phyloP scores from a whole-genome alignment of 2,888 invertebrate genomes.

The Parnassius mnemosyne region DNA sequence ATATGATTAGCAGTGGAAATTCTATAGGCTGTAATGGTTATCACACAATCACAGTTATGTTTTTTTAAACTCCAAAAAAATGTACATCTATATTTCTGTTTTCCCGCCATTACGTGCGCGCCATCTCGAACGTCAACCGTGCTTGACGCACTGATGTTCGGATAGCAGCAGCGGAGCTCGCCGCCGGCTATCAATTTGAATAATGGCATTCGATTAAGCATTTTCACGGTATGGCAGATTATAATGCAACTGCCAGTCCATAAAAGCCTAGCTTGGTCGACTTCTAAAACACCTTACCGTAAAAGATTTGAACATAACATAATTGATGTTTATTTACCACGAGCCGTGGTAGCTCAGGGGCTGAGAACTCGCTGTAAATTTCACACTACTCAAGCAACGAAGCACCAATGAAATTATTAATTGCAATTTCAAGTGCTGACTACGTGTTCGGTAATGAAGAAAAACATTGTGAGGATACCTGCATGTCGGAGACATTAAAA shows the following conservation, averaged over 20 bases:
- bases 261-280: conserved; percentile 12
- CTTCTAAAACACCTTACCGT: conserved; percentile 14
- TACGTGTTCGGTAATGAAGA: too few relatives aligned
- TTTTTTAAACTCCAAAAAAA: too few relatives aligned
- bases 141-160: conserved; percentile 32
- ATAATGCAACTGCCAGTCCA: conserved; percentile 34
- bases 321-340: not conserved
- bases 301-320: conserved; percentile 9
- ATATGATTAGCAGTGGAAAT: too few relatives aligned
- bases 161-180: conserved; percentile 29
- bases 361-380: too few relatives aligned
- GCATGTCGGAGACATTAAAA: too few relatives aligned
- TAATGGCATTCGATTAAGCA: conserved; percentile 52
- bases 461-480: too few relatives aligned
- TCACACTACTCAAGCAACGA: too few relatives aligned
- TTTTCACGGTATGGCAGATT: conserved; percentile 43
- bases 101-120: conserved; percentile 13
- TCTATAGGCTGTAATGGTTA: too few relatives aligned
- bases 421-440: too few relatives aligned
- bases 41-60: too few relatives aligned
- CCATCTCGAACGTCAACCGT: conserved; percentile 22
- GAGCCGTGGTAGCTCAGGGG: not conserved
- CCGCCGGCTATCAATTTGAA: conserved; percentile 51
- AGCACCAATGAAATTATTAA: too few relatives aligned
- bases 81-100: conserved; percentile 9